phyloP scores from a whole-genome alignment of 1,140 invertebrate species.

The Trachelipus rathkii region DNA sequence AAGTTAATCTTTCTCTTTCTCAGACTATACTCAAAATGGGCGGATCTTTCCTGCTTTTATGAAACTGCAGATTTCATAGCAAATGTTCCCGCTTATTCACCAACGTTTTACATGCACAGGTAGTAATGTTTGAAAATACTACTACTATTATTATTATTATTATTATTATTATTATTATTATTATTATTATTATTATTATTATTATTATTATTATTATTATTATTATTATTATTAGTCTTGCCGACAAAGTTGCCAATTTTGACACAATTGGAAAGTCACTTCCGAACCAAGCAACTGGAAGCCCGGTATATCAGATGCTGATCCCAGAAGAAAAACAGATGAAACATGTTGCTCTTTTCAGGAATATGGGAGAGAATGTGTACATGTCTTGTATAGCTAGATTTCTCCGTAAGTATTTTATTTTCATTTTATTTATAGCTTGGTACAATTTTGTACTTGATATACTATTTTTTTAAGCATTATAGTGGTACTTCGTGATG shows the following conservation, averaged over 20 bases:
- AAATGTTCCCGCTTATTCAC: neutral
- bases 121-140: neutral
- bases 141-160: too few species aligned
- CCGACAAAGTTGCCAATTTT: constrained; percentile 24
- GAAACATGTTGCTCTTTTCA: constrained; percentile 17
- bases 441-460: neutral
- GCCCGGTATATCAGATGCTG: constrained; percentile 3
- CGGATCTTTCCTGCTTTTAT: constrained; percentile 19
- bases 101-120: constrained; percentile 28
- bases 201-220: neutral
- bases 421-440: neutral
- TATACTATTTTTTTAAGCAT: neutral
- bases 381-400: constrained; percentile 23
- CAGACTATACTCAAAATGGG: constrained; percentile 23
- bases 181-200: neutral
- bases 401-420: constrained; percentile 17
- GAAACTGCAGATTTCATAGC: constrained; percentile 17
- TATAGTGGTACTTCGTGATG: too few species aligned
- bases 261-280: constrained; percentile 10
- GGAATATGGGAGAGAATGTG: constrained; percentile 10
- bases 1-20: neutral
- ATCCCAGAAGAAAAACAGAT: constrained; percentile 21
- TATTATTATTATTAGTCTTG: neutral
- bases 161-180: too few species aligned
- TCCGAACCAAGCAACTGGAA: neutral